Base-by-base conservation (phyloP, 2,113 vertebrate species). In the Dermatemys mawii region DNA sequence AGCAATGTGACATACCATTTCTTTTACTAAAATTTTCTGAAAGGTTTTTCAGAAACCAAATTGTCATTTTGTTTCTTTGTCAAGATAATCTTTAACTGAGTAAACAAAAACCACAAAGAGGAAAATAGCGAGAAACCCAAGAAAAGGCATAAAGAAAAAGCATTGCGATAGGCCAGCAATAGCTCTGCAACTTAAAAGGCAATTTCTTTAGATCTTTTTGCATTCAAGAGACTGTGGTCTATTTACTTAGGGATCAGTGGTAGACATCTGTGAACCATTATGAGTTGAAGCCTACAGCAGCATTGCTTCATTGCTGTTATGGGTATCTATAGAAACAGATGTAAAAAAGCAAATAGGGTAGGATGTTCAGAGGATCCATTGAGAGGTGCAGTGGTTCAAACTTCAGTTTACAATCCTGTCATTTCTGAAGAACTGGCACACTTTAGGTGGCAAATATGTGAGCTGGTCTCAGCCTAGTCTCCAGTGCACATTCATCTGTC, bases 201-300 rank as follows among this genome's bases (percentile, higher is more conserved):
- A 63, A 48, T 80, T 95, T 60, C 91, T 95, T 90, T 48, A 81
- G 91, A 81, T 94, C 83, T 50, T 54, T 83, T 44, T 83, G 93
- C 85, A 89, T 90, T 96, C 32, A 55, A 21, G 92, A 87, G 67
- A 13, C 75, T 91, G 80, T 0, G 4, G 41, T n/a, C 83, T 94
- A 55, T 96, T 96, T 94, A 11, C 90, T 0, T 1, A 93, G 93
- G 93, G 97, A 87, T 97, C 97, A 83, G 86, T 22, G 90, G 38
- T 0, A 12, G 81, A 91, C 83, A 81, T 90, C 91, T 88, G 94
- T 84, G 92, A 79, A 81, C 49, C 57, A 22, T 78, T 55, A 94
- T 95, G 93, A 94, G 86, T 0, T 53, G 94, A 54, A 90, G 89
- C 54, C 78, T 84, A 70, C 4, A 86, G 87, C 87, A 91, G 88